Base-by-base conservation (phyloP, 2,113 vertebrate genomes). In the Sinocyclocheilus maitianheensis region DNA sequence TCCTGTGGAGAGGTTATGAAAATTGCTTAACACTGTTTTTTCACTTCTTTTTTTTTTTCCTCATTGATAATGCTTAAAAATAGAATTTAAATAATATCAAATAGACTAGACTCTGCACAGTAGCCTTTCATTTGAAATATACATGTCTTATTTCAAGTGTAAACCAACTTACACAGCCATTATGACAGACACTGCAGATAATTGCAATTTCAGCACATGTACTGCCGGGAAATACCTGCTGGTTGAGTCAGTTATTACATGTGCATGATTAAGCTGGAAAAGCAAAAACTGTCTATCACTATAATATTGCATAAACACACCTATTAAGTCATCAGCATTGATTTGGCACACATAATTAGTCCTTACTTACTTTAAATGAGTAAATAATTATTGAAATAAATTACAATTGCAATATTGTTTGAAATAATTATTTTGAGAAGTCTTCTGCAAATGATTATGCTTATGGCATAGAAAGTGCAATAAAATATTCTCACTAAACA, bases 1-100 rank as follows among this genome's bases (percentile, higher is more conserved):
- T 81, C 84, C 55, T 74, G 77, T 55, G 67, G 76, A 86, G 77
- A 81, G 88, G 81, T 86, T 91, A 91, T 91, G 86, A 92, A 94
- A 94, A 95, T 37, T 62, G 51, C 71, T 26, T 48, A 60, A 53
- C 24, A 51, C 40, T 46, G 43, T 46, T 46, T 40, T 40, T 40
- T 6, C 30, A 34, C 30, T 40, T 6, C 2, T n/a, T 26, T 62
- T 48, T 80, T 63, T 34, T 1, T 34, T 22, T 40, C 11, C 11
- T 3, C 1, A 40, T 10, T 11, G 16, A 72, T 22, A 16, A 72
- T 72, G 69, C 13, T 67, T 67, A 69, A 69, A 30, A 30, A 34
- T 16, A 67, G 3, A 30, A 16, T 11, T 40, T 18, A 22, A 8
- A 18, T 40, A 20, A 22, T 22, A 40, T 22, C 4, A 72, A 72